Evolutionary conservation across 2,113 vertebrate genomes (phyloP).

Genomic region (Nothoprocta perdicaria): DNA sequence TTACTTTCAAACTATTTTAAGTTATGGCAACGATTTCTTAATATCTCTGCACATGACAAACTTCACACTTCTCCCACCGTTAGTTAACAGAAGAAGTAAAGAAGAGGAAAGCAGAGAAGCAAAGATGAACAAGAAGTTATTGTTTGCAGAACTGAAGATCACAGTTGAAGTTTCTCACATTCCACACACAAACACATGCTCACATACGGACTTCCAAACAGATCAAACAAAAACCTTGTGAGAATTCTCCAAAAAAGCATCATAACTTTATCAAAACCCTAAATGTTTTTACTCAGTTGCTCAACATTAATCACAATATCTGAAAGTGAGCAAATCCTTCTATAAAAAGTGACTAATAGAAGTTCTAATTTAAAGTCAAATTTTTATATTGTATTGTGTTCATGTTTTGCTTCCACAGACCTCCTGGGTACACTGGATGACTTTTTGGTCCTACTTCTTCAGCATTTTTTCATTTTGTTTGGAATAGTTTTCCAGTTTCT

Average conservation of each 20-base stretch:
- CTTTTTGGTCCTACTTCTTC: not conserved
- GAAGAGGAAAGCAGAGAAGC: not conserved
- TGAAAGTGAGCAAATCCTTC: not conserved
- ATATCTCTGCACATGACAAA: not conserved
- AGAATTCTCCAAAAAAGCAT: not conserved
- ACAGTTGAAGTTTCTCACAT: not conserved
- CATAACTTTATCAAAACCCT: not conserved
- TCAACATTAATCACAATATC: not conserved
- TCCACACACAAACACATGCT: not conserved
- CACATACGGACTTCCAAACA: accelerated
- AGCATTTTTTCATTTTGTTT: not conserved
- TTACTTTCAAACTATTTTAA: constrained; percentile 28
- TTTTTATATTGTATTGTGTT: not conserved
- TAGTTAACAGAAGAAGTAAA: not conserved
- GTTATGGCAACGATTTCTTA: not conserved
- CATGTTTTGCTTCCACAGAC: not conserved
- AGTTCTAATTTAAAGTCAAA: not conserved
- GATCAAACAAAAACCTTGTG: not conserved
- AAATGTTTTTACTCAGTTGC: not conserved
- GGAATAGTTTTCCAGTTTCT: not conserved
- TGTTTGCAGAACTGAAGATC: not conserved
- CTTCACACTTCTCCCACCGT: not conserved
- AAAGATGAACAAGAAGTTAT: not conserved
- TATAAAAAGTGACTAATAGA: not conserved
- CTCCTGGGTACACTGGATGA: not conserved